Evolutionary conservation across 2,113 vertebrate species (phyloP).

Genomic region (Galeopterus variegatus): DNA sequence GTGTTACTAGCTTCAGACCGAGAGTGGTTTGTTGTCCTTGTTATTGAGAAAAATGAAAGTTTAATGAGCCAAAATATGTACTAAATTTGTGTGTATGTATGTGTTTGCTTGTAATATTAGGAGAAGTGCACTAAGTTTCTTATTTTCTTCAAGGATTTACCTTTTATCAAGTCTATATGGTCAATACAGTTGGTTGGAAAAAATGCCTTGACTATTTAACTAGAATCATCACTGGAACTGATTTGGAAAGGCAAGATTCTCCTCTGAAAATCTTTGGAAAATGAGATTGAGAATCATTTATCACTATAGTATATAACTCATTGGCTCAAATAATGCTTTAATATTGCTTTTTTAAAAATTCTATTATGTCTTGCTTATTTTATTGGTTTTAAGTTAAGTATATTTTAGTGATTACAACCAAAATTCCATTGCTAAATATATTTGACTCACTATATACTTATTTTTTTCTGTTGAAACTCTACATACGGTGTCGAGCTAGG

Average conservation of each 20-base stretch:
- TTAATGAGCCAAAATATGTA: background rate
- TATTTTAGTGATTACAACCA: background rate
- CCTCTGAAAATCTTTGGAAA: too few species aligned
- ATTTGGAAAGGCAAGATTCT: background rate
- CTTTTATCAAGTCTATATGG: background rate
- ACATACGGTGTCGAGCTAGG: background rate
- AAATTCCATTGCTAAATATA: background rate
- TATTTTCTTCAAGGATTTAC: background rate
- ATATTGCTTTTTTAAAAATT: background rate
- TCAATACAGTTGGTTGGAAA: background rate
- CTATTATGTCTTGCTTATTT: background rate
- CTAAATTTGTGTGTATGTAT: background rate
- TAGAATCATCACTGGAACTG: background rate
- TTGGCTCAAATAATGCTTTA: background rate
- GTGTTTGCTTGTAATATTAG: background rate
- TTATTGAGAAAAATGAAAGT: background rate
- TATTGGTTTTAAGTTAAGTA: background rate
- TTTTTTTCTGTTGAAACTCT: background rate
- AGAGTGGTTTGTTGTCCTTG: background rate
- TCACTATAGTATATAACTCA: background rate
- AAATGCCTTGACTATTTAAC: background rate
- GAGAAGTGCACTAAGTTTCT: background rate
- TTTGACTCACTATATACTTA: background rate
- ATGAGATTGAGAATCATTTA: too few species aligned
- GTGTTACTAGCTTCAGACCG: background rate